Evolutionary conservation across 2,888 invertebrate genomes (phyloP).

Genomic region (Petrolisthes manimaculis): DNA sequence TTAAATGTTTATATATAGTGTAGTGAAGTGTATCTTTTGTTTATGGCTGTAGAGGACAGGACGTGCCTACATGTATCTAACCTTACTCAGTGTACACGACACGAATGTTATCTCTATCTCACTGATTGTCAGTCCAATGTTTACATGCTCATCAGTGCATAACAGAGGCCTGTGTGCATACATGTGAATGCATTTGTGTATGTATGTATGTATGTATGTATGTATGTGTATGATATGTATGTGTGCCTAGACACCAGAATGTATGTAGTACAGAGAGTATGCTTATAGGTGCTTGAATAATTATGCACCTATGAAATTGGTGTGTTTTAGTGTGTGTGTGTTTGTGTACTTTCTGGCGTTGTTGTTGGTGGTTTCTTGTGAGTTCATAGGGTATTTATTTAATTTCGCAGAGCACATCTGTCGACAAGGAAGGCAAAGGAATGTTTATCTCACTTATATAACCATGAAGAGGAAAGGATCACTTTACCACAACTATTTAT

Average conservation of each 20-base stretch:
- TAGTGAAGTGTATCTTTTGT: background rate
- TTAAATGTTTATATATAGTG: background rate
- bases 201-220: slow-evolving; percentile 1
- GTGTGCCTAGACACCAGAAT: background rate
- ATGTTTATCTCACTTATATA: no score
- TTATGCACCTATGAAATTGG: background rate
- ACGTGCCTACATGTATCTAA: no score
- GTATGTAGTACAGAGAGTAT: background rate
- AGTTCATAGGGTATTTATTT: background rate
- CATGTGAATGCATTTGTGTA: background rate
- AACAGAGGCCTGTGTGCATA: background rate
- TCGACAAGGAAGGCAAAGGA: no score
- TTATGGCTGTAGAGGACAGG: no score
- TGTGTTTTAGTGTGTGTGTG: background rate
- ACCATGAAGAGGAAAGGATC: no score
- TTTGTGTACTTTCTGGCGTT: background rate
- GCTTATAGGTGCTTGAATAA: background rate
- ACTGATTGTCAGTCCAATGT: no score
- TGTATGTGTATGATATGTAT: background rate
- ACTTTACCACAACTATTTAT: no score
- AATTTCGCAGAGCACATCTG: no score
- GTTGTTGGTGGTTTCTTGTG: no score
- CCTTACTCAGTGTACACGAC: no score
- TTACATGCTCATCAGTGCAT: no score
- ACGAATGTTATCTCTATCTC: no score